A percentile compares a stretch with the other conserved stretches of the same genome.
phyloP scores from a whole-genome alignment of 2,113 vertebrate species.

The Ivindomyrus marchei region DNA sequence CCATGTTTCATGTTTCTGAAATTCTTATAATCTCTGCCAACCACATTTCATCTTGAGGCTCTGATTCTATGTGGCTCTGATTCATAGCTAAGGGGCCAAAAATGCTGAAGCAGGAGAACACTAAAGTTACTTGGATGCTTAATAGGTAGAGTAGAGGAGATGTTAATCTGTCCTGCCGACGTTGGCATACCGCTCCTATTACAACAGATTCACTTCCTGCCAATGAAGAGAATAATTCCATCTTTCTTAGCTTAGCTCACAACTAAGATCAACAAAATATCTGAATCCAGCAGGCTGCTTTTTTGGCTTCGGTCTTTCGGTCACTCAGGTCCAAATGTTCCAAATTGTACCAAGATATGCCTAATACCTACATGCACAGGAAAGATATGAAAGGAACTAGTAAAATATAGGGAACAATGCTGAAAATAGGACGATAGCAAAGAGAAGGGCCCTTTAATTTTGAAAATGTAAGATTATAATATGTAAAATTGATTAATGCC shows the following conservation, averaged over 20 bases:
- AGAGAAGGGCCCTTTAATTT: background rate
- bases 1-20: background rate
- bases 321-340: background rate
- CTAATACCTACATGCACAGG: background rate
- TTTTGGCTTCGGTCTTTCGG: background rate
- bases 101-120: background rate
- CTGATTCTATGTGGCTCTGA: background rate
- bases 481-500: background rate
- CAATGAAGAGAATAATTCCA: background rate
- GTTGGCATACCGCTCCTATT: background rate
- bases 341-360: background rate
- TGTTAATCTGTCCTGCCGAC: background rate
- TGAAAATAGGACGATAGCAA: background rate
- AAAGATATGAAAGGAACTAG: background rate
- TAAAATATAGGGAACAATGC: background rate
- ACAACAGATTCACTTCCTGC: background rate
- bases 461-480: background rate
- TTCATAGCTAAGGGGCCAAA: background rate
- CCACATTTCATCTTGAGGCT: background rate
- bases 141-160: background rate
- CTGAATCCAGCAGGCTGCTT: background rate
- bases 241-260: background rate
- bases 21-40: background rate
- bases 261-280: background rate
- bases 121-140: background rate